Percentiles rank a stretch among this genome's conserved stretches.
Conservation (phyloP, 2,888 invertebrate genomes). For the Idaea biselata region DNA sequence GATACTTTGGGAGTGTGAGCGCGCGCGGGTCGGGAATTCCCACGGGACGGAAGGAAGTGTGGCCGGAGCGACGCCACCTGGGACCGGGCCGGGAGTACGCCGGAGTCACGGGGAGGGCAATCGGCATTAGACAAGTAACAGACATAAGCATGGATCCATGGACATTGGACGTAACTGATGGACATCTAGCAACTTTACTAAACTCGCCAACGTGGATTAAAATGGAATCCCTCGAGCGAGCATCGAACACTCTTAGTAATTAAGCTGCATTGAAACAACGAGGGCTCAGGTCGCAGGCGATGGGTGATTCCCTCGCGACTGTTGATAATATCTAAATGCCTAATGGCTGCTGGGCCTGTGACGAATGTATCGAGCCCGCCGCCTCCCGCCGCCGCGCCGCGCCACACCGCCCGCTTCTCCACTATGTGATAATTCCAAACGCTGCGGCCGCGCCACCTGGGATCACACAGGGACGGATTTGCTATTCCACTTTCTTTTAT, state of each 20-base stretch:
- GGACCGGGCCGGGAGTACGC: constrained; percentile 50
- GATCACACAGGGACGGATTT: constrained; percentile 71
- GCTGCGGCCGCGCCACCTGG: constrained; percentile 81
- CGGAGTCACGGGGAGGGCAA: constrained; percentile 21
- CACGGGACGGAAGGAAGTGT: constrained; percentile 72
- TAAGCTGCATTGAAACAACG: constrained; percentile 69
- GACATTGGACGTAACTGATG: constrained; percentile 33
- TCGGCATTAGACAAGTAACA: constrained; percentile 49
- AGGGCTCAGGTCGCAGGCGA: constrained; percentile 65
- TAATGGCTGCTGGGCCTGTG: constrained; percentile 82
- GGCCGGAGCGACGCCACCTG: constrained; percentile 73
- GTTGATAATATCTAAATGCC: constrained; percentile 81
- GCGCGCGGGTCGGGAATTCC: constrained; percentile 63
- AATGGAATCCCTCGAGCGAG: constrained; percentile 53
- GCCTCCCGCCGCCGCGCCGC: constrained; percentile 34
- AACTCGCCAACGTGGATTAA: constrained; percentile 35
- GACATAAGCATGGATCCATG: constrained; percentile 40
- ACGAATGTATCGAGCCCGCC: constrained; percentile 75
- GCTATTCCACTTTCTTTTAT: constrained; percentile 15
- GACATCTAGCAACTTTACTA: constrained; percentile 30
- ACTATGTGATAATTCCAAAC: constrained; percentile 82
- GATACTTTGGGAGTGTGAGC: constrained; percentile 44
- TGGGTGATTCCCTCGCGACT: constrained; percentile 71
- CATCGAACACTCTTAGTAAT: constrained; percentile 76
- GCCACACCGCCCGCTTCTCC: constrained; percentile 60